phyloP scores from a whole-genome alignment of 2,113 vertebrate genomes.

The Gymnocephalus cernua region DNA sequence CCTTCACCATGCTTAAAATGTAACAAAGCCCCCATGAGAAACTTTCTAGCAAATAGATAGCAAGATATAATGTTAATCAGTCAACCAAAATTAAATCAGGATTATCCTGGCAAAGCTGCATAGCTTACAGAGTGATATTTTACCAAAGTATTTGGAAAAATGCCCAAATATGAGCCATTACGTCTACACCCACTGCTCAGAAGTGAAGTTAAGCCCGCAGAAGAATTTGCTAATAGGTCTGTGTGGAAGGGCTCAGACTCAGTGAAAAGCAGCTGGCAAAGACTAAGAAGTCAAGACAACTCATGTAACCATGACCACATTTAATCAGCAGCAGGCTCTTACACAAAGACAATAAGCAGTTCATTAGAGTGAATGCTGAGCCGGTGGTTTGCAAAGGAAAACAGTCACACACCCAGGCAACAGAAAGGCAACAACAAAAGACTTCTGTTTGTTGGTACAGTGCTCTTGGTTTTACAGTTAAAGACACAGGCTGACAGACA shows the following conservation, averaged over 20 bases:
- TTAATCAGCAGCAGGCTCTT: conserved; percentile 74
- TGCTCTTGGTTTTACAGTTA: not conserved
- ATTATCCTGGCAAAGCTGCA: conserved; percentile 70
- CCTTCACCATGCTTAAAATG: conserved; percentile 49
- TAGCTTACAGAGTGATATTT: conserved; percentile 63
- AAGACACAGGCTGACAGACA: not conserved
- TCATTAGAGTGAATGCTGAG: conserved; percentile 72
- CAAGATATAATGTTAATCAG: conserved; percentile 68
- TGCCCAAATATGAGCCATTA: conserved; percentile 75
- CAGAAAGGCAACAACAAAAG: conserved; percentile 33
- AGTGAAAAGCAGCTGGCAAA: conserved; percentile 67
- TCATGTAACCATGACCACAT: conserved; percentile 75
- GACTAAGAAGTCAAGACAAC: conserved; percentile 67
- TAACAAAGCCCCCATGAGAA: conserved; percentile 73
- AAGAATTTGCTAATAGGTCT: conserved; percentile 80
- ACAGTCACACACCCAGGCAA: conserved; percentile 57
- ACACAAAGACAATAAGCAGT: conserved; percentile 75
- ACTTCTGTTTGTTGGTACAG: conserved; percentile 41
- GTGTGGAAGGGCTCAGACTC: conserved; percentile 65
- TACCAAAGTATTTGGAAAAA: conserved; percentile 73
- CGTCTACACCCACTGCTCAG: conserved; percentile 63
- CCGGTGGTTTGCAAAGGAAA: conserved; percentile 55
- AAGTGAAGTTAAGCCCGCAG: conserved; percentile 77
- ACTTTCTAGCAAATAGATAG: conserved; percentile 57
- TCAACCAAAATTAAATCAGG: conserved; percentile 78